These are phyloP conservation scores for Rhogogaster chlorosoma DNA, from an alignment of 2,888 invertebrate species.

Conservation along the genomic window DNA sequence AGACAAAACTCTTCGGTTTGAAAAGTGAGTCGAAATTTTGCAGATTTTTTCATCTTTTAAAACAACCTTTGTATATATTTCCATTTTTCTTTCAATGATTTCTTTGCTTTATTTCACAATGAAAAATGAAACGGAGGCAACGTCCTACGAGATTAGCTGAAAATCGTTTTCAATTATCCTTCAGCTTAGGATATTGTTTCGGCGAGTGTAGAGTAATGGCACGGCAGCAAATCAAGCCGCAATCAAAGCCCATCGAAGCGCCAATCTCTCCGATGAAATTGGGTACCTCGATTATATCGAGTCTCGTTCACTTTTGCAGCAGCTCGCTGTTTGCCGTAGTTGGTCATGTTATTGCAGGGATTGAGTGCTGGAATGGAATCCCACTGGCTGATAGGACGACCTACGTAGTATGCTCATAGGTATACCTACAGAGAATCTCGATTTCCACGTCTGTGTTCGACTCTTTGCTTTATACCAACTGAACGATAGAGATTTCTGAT, in stretches of 20 bases:
- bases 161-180: conserved; percentile 42
- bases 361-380: conserved; percentile 45
- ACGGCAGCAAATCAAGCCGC: conserved; percentile 42
- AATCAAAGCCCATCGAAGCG: conserved; percentile 45
- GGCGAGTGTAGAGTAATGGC: conserved; percentile 23
- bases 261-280: conserved; percentile 46
- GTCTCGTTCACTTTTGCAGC: conserved; percentile 46
- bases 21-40: neutral
- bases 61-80: neutral
- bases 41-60: neutral
- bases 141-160: conserved; percentile 4
- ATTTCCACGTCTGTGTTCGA: neutral
- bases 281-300: conserved; percentile 46
- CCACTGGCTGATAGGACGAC: conserved; percentile 26
- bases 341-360: conserved; percentile 47
- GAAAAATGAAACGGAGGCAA: neutral
- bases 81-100: neutral
- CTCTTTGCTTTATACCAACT: neutral
- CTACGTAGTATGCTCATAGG: neutral
- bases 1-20: neutral
- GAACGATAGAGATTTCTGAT: conserved; percentile 29
- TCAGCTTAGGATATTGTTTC: conserved; percentile 24
- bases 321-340: conserved; percentile 33
- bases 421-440: neutral
- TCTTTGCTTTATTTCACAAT: neutral